Percentiles rank a stretch among this genome's conserved stretches.
These are phyloP conservation scores for Lagodon rhomboides DNA, from an alignment of 2,797 vertebrate genomes.

Conservation along the genomic window DNA sequence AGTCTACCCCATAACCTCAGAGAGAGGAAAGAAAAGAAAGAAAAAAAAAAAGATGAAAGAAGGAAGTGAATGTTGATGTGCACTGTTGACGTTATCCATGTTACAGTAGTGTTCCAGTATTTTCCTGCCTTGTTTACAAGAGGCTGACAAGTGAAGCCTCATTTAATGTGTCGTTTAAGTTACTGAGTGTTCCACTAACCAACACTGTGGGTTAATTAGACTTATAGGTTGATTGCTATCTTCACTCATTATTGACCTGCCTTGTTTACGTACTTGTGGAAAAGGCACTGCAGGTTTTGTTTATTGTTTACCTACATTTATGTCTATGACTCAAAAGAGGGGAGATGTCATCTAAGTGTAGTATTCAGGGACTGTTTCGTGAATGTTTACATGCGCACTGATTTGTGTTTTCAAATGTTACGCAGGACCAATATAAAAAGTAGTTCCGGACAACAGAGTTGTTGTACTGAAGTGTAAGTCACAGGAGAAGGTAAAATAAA, in stretches of 20 bases:
- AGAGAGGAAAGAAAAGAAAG: neutral
- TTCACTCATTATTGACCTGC: neutral
- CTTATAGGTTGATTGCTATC: no score
- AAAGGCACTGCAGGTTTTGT: neutral
- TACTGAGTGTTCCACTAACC: neutral
- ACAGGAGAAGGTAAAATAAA: no score
- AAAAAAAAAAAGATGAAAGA: neutral
- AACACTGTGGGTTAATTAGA: neutral
- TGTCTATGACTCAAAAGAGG: neutral
- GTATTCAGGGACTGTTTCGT: neutral
- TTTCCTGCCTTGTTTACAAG: neutral
- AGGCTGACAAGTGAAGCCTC: neutral
- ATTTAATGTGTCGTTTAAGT: no score
- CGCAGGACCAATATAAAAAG: no score
- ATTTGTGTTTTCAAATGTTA: no score
- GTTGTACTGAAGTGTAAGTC: no score
- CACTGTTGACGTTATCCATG: neutral
- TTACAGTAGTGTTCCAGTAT: neutral
- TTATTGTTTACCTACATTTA: neutral
- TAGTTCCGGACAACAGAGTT: no score
- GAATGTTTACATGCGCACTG: no score
- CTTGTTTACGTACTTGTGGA: neutral
- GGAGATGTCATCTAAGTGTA: neutral
- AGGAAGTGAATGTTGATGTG: neutral
- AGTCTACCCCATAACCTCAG: no score